phyloP scores from a whole-genome alignment of 2,113 vertebrate genomes.

The Danionella cerebrum region DNA sequence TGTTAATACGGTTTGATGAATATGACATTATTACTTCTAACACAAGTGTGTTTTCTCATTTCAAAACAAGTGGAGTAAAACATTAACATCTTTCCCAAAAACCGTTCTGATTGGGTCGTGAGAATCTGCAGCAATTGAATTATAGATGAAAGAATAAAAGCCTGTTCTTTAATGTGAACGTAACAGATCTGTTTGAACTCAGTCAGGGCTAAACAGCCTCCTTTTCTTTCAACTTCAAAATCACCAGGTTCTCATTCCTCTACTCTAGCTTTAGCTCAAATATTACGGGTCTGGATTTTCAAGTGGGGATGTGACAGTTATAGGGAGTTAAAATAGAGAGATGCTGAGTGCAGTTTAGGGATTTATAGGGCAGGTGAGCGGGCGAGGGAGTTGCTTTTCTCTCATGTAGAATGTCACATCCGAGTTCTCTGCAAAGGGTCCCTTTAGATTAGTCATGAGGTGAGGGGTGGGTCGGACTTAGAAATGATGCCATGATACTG shows the following conservation, averaged over 20 bases:
- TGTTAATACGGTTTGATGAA: no score
- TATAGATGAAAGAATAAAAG: neutral
- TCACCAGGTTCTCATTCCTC: neutral
- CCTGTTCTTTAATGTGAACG: neutral
- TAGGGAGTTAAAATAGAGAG: neutral
- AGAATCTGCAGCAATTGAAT: neutral
- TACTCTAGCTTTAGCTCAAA: neutral
- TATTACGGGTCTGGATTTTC: constrained; percentile 5
- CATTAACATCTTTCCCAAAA: neutral
- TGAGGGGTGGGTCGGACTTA: constrained; percentile 8
- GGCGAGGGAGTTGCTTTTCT: constrained; percentile 13
- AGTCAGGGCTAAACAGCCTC: neutral
- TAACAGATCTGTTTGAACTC: neutral
- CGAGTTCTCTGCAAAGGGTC: neutral
- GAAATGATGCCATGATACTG: constrained; percentile 6
- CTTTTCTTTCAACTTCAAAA: neutral
- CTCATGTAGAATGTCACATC: constrained; percentile 31
- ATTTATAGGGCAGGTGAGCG: no score
- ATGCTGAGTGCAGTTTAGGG: neutral
- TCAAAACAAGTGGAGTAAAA: neutral
- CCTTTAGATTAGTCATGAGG: constrained; percentile 15
- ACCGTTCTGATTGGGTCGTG: neutral
- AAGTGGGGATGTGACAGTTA: neutral
- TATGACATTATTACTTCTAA: no score
- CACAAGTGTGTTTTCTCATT: neutral